A percentile compares a stretch with the other conserved stretches of the same genome.
These are phyloP conservation scores for Hyperoplus lanceolatus DNA, from an alignment of 2,797 vertebrate genomes.

Conservation along the genomic window DNA sequence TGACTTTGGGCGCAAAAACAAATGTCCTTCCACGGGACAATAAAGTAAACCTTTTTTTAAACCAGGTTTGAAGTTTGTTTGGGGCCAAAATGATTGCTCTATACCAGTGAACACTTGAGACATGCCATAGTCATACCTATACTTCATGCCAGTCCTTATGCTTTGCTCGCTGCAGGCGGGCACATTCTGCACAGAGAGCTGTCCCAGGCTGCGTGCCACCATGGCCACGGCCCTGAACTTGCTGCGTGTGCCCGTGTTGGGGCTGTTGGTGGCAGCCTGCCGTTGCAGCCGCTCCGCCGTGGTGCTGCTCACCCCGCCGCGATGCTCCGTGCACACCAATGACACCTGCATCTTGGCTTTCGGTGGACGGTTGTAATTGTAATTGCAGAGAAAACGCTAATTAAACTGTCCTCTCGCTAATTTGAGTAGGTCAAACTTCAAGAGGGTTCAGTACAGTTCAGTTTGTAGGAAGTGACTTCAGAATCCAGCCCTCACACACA, in stretches of 20 bases:
- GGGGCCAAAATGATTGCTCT: neutral
- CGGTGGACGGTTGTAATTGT: constrained; percentile 5
- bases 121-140: constrained; percentile 88
- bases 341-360: constrained; percentile 93
- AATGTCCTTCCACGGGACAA: no score
- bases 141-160: constrained; percentile 94
- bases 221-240: constrained; percentile 95
- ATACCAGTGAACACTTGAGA: constrained; percentile 10
- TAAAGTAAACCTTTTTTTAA: no score
- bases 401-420: constrained; percentile 30
- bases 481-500: constrained; percentile 25
- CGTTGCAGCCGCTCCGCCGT: constrained; percentile 93
- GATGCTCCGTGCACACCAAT: constrained; percentile 95
- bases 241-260: constrained; percentile 90
- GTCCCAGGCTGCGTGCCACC: constrained; percentile 96
- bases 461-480: constrained; percentile 26
- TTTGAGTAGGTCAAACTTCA: constrained; percentile 30
- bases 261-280: constrained; percentile 93
- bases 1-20: no score
- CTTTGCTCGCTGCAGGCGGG: constrained; percentile 89
- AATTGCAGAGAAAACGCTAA: neutral
- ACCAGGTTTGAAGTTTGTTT: constrained; percentile 2
- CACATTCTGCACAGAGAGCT: constrained; percentile 92
- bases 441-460: neutral
- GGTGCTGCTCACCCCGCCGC: constrained; percentile 92